These are phyloP conservation scores for Xanthia togata DNA, from an alignment of 2,888 invertebrate species.

Conservation along the genomic window DNA sequence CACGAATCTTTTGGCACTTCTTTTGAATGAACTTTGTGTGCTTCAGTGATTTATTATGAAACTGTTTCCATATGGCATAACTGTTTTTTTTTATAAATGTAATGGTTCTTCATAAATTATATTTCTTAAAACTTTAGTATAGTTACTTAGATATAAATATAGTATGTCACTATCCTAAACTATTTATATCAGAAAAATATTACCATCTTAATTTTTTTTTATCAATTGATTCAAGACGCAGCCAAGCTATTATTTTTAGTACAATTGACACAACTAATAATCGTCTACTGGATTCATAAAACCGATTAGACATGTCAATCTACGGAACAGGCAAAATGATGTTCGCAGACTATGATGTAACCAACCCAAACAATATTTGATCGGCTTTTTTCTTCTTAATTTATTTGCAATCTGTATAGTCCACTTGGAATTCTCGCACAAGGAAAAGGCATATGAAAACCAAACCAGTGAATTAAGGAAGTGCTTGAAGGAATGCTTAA, in stretches of 20 bases:
- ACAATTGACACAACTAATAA: background rate
- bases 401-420: background rate
- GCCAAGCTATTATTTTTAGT: background rate
- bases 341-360: background rate
- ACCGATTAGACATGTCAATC: slow-evolving; percentile 1
- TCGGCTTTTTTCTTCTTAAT: background rate
- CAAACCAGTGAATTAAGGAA: slow-evolving; percentile 43
- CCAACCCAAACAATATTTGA: background rate
- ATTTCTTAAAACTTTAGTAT: background rate
- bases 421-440: background rate
- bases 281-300: background rate
- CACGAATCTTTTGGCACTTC: slow-evolving; percentile 4
- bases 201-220: background rate
- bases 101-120: background rate
- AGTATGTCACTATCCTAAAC: background rate
- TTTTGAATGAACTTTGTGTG: background rate
- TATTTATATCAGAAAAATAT: background rate
- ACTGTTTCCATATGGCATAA: background rate
- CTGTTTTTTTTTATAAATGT: background rate
- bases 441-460: slow-evolving; percentile 29
- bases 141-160: background rate
- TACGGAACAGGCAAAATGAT: background rate
- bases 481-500: slow-evolving; percentile 28
- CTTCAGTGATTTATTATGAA: background rate
- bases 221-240: background rate